Conservation (phyloP, 2,113 vertebrate genomes). For the Chamaetylas fuelleborni region DNA sequence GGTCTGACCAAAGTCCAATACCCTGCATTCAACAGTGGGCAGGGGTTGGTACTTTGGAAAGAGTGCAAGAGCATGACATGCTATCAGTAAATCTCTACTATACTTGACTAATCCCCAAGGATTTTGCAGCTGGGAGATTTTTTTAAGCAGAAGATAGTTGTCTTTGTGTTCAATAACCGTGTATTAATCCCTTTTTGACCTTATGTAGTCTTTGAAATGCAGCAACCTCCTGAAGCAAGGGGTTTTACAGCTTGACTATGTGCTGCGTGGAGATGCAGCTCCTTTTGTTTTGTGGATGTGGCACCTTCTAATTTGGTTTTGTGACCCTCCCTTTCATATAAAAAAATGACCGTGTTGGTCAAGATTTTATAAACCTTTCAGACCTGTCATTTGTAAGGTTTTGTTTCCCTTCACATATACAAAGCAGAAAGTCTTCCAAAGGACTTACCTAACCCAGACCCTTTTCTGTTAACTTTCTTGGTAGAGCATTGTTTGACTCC, state of each 20-base stretch:
- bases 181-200: neutral
- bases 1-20: neutral
- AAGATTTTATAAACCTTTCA: neutral
- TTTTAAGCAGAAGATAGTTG: neutral
- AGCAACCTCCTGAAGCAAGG: neutral
- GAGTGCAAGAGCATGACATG: neutral
- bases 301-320: neutral
- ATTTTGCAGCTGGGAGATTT: neutral
- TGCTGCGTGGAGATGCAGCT: neutral
- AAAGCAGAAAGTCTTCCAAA: neutral
- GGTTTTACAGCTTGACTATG: neutral
- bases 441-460: neutral
- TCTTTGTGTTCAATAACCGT: neutral
- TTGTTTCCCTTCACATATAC: neutral
- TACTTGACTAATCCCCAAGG: neutral
- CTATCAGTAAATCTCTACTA: neutral
- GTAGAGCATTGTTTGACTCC: constrained; percentile 88
- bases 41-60: neutral
- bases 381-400: neutral
- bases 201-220: neutral
- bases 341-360: neutral
- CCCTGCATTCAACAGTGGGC: neutral
- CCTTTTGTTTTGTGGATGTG: neutral
- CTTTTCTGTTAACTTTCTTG: neutral
- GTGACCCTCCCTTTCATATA: neutral